Evolutionary conservation across 2,888 invertebrate genomes (phyloP).

Genomic region (Agrenia bidenticulata): DNA sequence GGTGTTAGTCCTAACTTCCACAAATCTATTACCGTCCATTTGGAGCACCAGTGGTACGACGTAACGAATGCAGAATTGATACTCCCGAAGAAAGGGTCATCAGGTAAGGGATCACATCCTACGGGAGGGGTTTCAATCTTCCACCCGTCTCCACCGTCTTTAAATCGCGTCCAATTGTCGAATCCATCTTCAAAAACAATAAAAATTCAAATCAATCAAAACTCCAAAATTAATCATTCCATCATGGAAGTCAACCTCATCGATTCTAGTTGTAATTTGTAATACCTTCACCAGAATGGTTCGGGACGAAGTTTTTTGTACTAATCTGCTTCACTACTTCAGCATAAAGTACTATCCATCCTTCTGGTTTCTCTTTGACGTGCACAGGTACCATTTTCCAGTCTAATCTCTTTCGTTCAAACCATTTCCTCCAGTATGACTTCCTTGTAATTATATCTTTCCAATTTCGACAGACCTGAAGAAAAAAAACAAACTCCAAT

Average conservation of each 20-base stretch:
- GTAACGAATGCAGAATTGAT: conserved; percentile 34
- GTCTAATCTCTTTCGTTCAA: conserved; percentile 8
- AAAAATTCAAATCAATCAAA: no score
- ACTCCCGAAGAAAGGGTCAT: conserved; percentile 22
- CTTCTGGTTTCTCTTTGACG: conserved; percentile 29
- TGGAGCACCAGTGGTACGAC: conserved; percentile 33
- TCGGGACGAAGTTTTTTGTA: conserved; percentile 31
- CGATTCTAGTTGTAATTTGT: no score
- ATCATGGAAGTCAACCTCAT: not conserved
- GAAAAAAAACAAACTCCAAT: conserved; percentile 6
- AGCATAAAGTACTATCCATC: conserved; percentile 36
- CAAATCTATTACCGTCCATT: conserved; percentile 33
- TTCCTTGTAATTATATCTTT: conserved; percentile 36
- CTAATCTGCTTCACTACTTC: conserved; percentile 21
- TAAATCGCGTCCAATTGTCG: conserved; percentile 26
- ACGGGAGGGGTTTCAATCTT: conserved; percentile 22
- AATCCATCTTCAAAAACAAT: conserved; percentile 1
- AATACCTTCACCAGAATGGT: conserved; percentile 39
- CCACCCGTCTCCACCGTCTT: conserved; percentile 33
- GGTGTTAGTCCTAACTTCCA: conserved; percentile 41
- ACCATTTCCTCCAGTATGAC: conserved; percentile 41
- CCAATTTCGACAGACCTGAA: conserved; percentile 39
- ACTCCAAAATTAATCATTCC: conserved; percentile 2
- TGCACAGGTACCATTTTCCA: conserved; percentile 30
- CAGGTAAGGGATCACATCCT: conserved; percentile 26